phyloP scores from a whole-genome alignment of 1,140 invertebrate genomes.

The Drosophila micromelanica region DNA sequence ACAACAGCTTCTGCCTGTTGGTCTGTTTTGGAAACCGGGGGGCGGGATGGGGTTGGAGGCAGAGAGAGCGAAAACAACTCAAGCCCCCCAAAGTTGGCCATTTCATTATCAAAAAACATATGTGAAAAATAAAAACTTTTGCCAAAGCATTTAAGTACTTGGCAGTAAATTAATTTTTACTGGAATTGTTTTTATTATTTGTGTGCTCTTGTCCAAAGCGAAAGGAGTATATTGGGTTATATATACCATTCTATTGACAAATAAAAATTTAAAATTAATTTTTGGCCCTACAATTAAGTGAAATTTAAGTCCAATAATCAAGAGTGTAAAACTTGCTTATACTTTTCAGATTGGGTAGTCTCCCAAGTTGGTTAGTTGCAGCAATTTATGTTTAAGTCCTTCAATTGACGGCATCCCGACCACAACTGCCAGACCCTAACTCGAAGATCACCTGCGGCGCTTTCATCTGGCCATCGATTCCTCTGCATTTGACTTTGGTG shows the following conservation, averaged over 20 bases:
- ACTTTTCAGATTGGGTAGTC: too few relatives aligned
- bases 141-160: constrained; percentile 2
- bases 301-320: too few relatives aligned
- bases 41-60: neutral
- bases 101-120: constrained; percentile 40
- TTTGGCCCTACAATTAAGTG: too few relatives aligned
- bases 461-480: constrained; percentile 7
- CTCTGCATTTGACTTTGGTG: constrained; percentile 3
- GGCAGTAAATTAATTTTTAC: neutral
- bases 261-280: too few relatives aligned
- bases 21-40: neutral
- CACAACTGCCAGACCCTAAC: constrained; percentile 2
- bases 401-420: neutral
- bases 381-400: neutral
- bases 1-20: constrained; percentile 40
- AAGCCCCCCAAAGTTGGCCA: constrained; percentile 7
- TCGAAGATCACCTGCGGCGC: constrained; percentile 1
- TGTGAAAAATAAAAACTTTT: constrained; percentile 1
- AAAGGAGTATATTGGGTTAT: too few relatives aligned
- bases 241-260: too few relatives aligned
- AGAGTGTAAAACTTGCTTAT: too few relatives aligned
- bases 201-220: too few relatives aligned
- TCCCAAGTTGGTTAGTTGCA: neutral
- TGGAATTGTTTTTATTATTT: neutral
- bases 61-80: constrained; percentile 28